Base-by-base conservation (phyloP, 2,113 vertebrate species). In the Chloropsis hardwickii region DNA sequence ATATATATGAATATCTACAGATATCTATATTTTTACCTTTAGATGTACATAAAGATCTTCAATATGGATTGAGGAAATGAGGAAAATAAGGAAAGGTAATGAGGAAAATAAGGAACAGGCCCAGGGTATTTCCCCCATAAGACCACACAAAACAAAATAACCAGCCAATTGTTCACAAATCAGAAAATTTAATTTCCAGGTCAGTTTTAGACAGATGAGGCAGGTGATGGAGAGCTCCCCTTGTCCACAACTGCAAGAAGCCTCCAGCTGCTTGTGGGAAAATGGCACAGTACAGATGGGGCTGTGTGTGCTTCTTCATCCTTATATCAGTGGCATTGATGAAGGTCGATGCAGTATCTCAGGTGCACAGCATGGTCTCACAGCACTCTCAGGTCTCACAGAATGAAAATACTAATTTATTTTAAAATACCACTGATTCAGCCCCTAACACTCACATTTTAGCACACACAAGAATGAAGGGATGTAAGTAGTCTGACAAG, bases 201-300 rank as follows among this genome's bases (percentile, higher is more conserved):
- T 33, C 4, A 35, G 3, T 48, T 69, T 73, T 42, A 79, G 12
- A 39, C 3, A 47, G 35, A 44, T 5, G 9, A 19, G 14, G 7
- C 0, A 4, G 11, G 2, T 51, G 14, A 31, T 7, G 0, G 4
- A 2, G n/a, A 47, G 4, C 2, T 69, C 6, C 14, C 27, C 4
- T 53, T 10, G 14, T 18, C 27, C 39, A 25, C 3, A 6, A 10
- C 54, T 24, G 12, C 29, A 25, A 53, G 9, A 40, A 70, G 7
- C 12, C 24, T 61, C n/a, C 37, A 56, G 14, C 6, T 64, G 44
- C 45, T 18, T 56, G 33, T 37, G 51, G 42, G 11, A 23, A 66
- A 50, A 12, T 18, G 25, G 8, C 1, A 8, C 1, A 6, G 9
- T 57, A 14, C 14, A 33, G 25, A 14, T 37, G 39, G 11, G 29